phyloP scores from a whole-genome alignment of 2,113 vertebrate species.

The Pardalotus punctatus region DNA sequence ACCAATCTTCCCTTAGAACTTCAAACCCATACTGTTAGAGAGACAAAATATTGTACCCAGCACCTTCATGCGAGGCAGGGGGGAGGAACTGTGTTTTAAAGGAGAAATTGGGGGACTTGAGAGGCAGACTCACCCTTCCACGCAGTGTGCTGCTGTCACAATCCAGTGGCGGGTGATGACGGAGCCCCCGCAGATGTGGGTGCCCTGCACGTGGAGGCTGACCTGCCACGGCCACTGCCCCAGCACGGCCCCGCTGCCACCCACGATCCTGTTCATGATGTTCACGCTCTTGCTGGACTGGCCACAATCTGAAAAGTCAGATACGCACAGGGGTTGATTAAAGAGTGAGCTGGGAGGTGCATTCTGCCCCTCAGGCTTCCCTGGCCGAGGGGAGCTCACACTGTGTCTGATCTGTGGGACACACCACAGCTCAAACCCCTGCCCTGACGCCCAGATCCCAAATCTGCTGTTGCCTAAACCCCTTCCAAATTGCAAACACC shows the following conservation, averaged over 20 bases:
- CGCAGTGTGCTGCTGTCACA: conserved; percentile 91
- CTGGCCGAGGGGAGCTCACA: neutral
- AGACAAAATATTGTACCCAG: neutral
- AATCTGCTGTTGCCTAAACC: neutral
- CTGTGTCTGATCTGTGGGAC: rapidly evolving
- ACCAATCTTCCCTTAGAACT: neutral
- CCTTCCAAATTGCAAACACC: neutral
- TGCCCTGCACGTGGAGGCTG: conserved; percentile 79
- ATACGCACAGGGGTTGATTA: neutral
- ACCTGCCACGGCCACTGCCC: conserved; percentile 96
- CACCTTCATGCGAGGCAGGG: neutral
- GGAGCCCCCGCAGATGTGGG: conserved; percentile 90
- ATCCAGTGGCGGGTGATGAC: conserved; percentile 86
- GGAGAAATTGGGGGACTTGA: neutral
- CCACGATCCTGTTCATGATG: conserved; percentile 81
- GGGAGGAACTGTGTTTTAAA: neutral
- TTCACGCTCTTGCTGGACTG: neutral
- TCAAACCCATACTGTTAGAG: neutral
- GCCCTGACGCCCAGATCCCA: neutral
- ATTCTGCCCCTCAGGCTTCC: neutral
- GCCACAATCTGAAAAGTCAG: conserved; percentile 79
- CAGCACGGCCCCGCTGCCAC: conserved; percentile 70
- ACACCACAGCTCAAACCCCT: neutral
- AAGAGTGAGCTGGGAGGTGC: rapidly evolving
- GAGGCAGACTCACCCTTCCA: conserved; percentile 78